These are phyloP conservation scores for Euthynnus affinis DNA, from an alignment of 2,797 vertebrate genomes.

Conservation along the genomic window DNA sequence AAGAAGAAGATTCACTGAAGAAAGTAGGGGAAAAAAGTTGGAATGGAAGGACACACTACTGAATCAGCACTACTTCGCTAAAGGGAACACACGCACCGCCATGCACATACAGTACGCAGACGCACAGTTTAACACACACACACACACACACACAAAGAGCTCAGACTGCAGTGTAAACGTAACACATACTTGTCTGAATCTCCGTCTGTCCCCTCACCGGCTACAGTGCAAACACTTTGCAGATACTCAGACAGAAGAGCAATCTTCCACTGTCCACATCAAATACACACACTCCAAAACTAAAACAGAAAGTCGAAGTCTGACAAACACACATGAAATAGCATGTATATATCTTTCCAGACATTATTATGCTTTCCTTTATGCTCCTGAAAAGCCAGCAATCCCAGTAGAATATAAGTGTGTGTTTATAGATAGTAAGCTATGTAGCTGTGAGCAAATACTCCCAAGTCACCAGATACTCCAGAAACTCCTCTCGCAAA, in stretches of 20 bases:
- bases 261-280: conserved; percentile 11
- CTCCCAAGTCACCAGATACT: conserved; percentile 69
- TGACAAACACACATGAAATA: conserved; percentile 18
- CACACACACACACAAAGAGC: background rate
- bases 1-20: conserved; percentile 48
- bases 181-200: conserved; percentile 67
- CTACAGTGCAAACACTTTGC: conserved; percentile 57
- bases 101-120: conserved; percentile 33
- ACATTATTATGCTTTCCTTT: conserved; percentile 29
- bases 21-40: conserved; percentile 19
- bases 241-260: conserved; percentile 36
- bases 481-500: conserved; percentile 57
- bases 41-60: conserved; percentile 40
- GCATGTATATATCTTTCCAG: conserved; percentile 23
- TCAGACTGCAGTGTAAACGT: conserved; percentile 69
- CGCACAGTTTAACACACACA: conserved; percentile 37
- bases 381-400: conserved; percentile 30
- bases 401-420: conserved; percentile 41
- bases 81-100: conserved; percentile 10
- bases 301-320: background rate
- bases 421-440: conserved; percentile 66
- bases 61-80: conserved; percentile 60
- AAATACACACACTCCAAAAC: conserved; percentile 17
- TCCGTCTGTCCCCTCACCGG: conserved; percentile 45
- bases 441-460: conserved; percentile 69